phyloP scores from a whole-genome alignment of 2,113 vertebrate genomes.

The Bos indicus region DNA sequence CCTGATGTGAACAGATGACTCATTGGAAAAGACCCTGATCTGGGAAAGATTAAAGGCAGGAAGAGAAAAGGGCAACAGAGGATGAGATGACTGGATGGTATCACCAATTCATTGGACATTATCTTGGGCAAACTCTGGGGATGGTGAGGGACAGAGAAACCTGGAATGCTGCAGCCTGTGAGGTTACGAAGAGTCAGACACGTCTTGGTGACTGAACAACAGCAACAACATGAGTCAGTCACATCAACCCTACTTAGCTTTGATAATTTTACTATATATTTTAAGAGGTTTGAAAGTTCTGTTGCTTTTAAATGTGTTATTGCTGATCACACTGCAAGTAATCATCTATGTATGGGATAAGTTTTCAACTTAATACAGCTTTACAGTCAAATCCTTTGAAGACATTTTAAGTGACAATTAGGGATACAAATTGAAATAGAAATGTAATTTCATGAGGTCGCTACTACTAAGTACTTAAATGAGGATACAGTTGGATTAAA shows the following conservation, averaged over 20 bases:
- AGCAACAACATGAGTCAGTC: neutral
- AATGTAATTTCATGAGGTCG: neutral
- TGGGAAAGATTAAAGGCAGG: neutral
- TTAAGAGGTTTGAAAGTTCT: neutral
- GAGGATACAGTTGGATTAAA: neutral
- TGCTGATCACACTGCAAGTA: neutral
- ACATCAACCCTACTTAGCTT: neutral
- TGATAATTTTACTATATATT: neutral
- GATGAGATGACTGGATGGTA: neutral
- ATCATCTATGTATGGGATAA: neutral
- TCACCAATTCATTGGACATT: neutral
- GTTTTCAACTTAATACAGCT: neutral
- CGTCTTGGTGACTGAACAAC: neutral
- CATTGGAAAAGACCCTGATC: neutral
- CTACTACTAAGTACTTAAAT: neutral
- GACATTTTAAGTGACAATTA: neutral
- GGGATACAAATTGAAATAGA: neutral
- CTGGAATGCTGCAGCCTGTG: neutral
- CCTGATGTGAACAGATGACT: neutral
- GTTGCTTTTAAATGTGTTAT: neutral
- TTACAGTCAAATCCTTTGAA: neutral
- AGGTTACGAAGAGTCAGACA: neutral
- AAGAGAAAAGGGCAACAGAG: neutral
- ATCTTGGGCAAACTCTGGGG: neutral
- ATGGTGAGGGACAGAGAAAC: neutral